Evolutionary conservation across 1,140 invertebrate species (phyloP), one percentile per base, ranked within the genome.

Genomic region (Lepidurus apus): DNA sequence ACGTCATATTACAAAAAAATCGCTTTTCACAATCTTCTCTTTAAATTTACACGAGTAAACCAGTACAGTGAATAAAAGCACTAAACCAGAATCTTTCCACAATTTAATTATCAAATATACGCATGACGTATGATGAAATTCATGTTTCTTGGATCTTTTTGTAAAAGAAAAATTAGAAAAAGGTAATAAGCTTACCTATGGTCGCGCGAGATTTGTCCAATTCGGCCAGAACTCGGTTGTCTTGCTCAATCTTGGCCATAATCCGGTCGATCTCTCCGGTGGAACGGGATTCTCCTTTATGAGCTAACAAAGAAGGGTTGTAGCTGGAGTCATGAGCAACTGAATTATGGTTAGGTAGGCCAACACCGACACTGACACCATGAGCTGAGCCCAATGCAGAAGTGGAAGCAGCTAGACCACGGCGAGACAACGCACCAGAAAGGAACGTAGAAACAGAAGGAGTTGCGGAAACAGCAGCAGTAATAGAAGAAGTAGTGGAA

Each of bases 211-310:
- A 85, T 84, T 94, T 93, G 84, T 96, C 95, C 82, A 96, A 86
- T 84, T 96, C 95, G 79, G 95, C 94, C 82, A 96, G 87, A 83
- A 96, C 93, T 83, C 93, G 89, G 83, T 89, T 90, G 82, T 91
- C 91, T 86, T 95, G 95, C 85, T 97, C 94, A 82, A 97, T 93
- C 88, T 96, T 96, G 80, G 94, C 94, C 92, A 97, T 96, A 84
- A 97, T 93, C 83, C 93, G 89, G 85, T 96, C 95, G 82, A 97
- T 95, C 87, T 97, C 94, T 77, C 83, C 81, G 78, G 82, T 81
- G 75, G 83, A 83, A 80, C 80, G 53, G 53, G 53, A 65, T 65
- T 65, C 53, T 65, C 53, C 53, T 65, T 81, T 81, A 82, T 81
- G 78, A 80, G 79, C 78, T 80, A 80, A 76, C 79, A 81, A 80